Evolutionary conservation across 2,888 invertebrate genomes (phyloP).

Genomic region (Ophion obscuratus): DNA sequence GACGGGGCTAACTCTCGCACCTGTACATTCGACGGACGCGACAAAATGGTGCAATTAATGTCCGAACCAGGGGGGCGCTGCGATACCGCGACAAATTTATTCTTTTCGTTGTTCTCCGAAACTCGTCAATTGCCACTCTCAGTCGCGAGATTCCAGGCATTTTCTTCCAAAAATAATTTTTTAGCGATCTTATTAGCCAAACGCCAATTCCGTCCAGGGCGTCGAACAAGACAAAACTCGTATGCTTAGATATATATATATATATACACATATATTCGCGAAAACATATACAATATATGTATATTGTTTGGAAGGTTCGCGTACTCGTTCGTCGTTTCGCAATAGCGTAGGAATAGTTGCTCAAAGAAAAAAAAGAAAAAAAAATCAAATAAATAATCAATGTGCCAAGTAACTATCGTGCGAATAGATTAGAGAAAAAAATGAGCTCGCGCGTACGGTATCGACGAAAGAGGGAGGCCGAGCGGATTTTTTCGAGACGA

Average conservation of each 20-base stretch:
- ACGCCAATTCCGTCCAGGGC: conserved; percentile 69
- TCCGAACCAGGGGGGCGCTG: neutral
- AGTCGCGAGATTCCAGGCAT: conserved; percentile 1
- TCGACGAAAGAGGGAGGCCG: neutral
- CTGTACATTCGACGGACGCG: neutral
- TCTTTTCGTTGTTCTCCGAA: neutral
- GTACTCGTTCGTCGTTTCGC: conserved; percentile 9
- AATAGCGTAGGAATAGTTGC: conserved; percentile 67
- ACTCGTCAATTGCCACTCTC: conserved; percentile 64
- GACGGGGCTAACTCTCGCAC: no score
- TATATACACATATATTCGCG: conserved; percentile 3
- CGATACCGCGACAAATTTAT: no score
- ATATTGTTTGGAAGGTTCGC: conserved; percentile 4
- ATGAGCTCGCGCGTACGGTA: conserved; percentile 14
- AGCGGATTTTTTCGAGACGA: conserved; percentile 1
- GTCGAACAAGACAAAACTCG: conserved; percentile 36
- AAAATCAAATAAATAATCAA: conserved; percentile 49
- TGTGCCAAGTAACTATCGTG: conserved; percentile 53
- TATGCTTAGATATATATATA: conserved; percentile 4
- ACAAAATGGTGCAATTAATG: neutral
- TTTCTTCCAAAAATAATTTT: neutral
- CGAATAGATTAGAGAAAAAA: conserved; percentile 20
- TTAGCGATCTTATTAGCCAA: conserved; percentile 21
- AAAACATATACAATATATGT: conserved; percentile 17
- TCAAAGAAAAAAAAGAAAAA: conserved; percentile 50